A percentile compares a stretch with the other conserved stretches of the same genome.
Conservation (phyloP, 2,888 invertebrate species). For the Drosophila anomalata region DNA sequence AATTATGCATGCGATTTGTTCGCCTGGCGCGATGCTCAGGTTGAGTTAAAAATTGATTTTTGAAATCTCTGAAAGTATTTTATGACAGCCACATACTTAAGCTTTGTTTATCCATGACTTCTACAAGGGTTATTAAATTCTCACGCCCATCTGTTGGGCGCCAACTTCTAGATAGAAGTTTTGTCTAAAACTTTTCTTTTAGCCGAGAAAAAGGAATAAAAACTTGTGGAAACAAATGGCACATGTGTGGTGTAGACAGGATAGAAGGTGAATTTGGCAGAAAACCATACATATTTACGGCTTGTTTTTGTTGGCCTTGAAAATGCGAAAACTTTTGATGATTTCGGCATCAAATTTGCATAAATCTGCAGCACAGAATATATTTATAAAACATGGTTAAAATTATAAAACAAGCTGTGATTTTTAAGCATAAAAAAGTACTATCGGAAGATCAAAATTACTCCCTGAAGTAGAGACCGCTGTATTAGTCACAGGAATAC, state of each 20-base stretch:
- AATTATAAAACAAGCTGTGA: no score
- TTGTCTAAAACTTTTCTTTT: conserved; percentile 19
- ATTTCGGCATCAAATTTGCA: conserved; percentile 25
- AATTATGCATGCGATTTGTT: conserved; percentile 42
- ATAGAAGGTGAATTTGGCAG: background rate
- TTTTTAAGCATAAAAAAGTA: background rate
- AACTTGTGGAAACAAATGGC: conserved; percentile 1
- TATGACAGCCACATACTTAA: conserved; percentile 14
- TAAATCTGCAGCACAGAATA: conserved; percentile 3
- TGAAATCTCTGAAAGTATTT: conserved; percentile 28
- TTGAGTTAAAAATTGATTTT: conserved; percentile 31
- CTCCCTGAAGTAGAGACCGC: background rate
- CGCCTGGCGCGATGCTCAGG: conserved; percentile 10
- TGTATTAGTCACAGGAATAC: conserved; percentile 16
- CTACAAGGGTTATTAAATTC: conserved; percentile 16
- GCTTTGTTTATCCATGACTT: conserved; percentile 11
- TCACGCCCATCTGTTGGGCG: conserved; percentile 5
- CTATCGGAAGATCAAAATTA: conserved; percentile 45
- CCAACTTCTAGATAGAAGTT: conserved; percentile 14
- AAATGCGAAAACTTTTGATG: conserved; percentile 21
- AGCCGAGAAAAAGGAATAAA: background rate
- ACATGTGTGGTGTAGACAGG: conserved; percentile 31
- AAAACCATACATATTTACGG: conserved; percentile 5
- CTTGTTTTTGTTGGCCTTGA: conserved; percentile 12
- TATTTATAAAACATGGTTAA: background rate